Conservation (phyloP, 1,140 invertebrate genomes). For the Propsilocerus akamusi region DNA sequence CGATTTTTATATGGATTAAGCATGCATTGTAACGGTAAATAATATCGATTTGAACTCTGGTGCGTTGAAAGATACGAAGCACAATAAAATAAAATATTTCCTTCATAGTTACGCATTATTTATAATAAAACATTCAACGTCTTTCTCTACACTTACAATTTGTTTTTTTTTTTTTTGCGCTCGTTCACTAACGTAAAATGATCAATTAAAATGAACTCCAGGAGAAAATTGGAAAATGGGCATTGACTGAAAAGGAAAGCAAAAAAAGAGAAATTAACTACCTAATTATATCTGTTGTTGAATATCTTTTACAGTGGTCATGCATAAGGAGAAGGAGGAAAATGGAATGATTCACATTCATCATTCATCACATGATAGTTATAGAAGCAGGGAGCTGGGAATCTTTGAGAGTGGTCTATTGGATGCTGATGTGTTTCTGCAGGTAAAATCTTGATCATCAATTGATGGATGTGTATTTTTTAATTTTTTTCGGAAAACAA, state of each 20-base stretch:
- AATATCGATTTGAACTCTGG: neutral
- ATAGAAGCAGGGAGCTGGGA: conserved; percentile 56
- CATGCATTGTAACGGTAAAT: neutral
- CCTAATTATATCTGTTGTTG: neutral
- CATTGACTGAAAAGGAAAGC: neutral
- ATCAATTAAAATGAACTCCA: too few relatives aligned
- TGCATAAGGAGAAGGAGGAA: conserved; percentile 82
- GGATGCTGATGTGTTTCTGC: conserved; percentile 87
- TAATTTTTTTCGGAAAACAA: too few relatives aligned
- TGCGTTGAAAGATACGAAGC: conserved; percentile 1
- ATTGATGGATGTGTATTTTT: too few relatives aligned
- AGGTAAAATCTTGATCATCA: conserved; percentile 38
- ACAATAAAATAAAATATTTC: too few relatives aligned
- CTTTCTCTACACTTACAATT: too few relatives aligned
- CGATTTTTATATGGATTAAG: conserved; percentile 1
- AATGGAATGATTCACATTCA: conserved; percentile 32
- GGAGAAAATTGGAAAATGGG: too few relatives aligned
- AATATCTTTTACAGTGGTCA: conserved; percentile 58
- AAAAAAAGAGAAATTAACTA: neutral
- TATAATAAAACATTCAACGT: too few relatives aligned
- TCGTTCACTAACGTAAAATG: too few relatives aligned
- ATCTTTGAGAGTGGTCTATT: conserved; percentile 77
- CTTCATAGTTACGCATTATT: conserved; percentile 1
- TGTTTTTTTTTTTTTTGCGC: too few relatives aligned
- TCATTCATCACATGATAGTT: conserved; percentile 33